Base-by-base conservation (phyloP, 92 coral and sea anemone species). In the Palythoa grandis region DNA sequence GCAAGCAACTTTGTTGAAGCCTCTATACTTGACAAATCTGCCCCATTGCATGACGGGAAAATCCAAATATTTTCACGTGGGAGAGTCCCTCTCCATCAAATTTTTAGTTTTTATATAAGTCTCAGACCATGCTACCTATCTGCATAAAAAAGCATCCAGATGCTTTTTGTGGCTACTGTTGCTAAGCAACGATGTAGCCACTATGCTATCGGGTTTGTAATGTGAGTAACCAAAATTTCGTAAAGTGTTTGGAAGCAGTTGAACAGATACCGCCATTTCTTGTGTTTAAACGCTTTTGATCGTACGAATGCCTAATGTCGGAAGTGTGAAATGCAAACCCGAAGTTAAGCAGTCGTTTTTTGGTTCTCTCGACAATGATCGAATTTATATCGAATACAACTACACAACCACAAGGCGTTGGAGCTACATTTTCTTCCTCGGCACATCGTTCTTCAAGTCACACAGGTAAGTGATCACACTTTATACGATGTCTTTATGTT, bases 401-500 rank as follows among this genome's bases (percentile, higher is more conserved):
- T 17, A 63, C 69, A 3, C 60, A 72, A 72, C 47, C 47, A 40
- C 1, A 86, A 61, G 91, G 94, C 2, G 82, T 86, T 13, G 94
- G 91, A 4, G 71, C 93, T 38, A 53, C 88, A 13, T 91, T 91
- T 72, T 91, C 89, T 84, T 87, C 88, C 65, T 91, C 13, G 65
- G 65, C 65, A 19, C 65, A 57, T 57, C 65, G 65, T 40, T 71
- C 50, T 3, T 71, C 40, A 8, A 29, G 76, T 57, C 65, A 57
- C 65, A 57, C 65, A 57, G 65, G 65, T 57, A 11, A 57, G 3
- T 57, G 65, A 57, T 57, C 65, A 57, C 65, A 57, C 65, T 1
- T 57, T 57, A 57, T 57, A 57, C 65, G 65, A 57, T 57, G 3
- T 57, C 65, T 57, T 57, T 57, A 57, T 57, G 65, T 57, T 57